Base-by-base conservation (phyloP, 2,113 vertebrate genomes). In the Ivindomyrus marchei region DNA sequence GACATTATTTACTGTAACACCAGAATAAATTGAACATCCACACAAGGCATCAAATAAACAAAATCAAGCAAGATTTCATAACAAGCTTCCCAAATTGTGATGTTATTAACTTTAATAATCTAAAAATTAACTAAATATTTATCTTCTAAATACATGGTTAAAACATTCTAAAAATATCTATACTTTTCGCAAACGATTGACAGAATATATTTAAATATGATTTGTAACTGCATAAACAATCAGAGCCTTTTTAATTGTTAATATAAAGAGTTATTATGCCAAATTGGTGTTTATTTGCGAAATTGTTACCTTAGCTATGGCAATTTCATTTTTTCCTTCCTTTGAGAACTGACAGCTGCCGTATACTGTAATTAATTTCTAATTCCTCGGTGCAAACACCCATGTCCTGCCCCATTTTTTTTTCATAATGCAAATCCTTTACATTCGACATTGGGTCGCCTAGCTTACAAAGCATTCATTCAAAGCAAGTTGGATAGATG, bases 311-410 rank as follows among this genome's bases (percentile, higher is more conserved):
- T 90, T 87, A 89, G 92, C 80, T 94, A 93, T 94, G 95, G 93
- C 92, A 94, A 90, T 93, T 91, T 93, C 91, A 91, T 56, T 88
- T 91, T 92, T 93, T 89, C 92, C 31, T 80, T 92, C 90, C 92
- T 93, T 89, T 94, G 91, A 93, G 92, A 92, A 90, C 90, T 92
- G 92, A 95, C 94, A 95, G 93, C 91, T 93, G 89, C 90, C 92
- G 92, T 92, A 89, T 89, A 90, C 49, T 90, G 90, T 93, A 93
- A 96, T 96, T 97, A 94, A 93, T 93, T 94, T 91, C 91, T 92
- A 95, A 96, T 94, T 94, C 93, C 93, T 96, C 83, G 89, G 87
- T 92, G 96, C 95, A 97, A 95, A 95, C 91, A 88, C 86, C 88
- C 89, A 47, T 93, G 94, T 91, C 92, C 94, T 47, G 92, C 93